phyloP scores from a whole-genome alignment of 2,888 invertebrate species.

The Lydus trimaculatus region DNA sequence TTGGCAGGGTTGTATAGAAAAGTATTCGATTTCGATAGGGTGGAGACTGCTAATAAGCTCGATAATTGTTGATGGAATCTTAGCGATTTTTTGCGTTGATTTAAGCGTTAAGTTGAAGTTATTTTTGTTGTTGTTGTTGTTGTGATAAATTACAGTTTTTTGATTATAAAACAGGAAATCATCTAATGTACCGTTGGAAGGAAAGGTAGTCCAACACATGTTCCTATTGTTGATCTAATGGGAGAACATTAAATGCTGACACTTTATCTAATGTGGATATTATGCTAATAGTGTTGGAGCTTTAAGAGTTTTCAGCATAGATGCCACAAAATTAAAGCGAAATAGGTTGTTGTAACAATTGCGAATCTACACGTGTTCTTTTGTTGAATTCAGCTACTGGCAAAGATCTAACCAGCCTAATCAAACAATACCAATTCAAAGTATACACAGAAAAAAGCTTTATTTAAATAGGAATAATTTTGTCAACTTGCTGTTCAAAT shows the following conservation, averaged over 20 bases:
- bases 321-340: neutral
- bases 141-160: neutral
- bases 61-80: neutral
- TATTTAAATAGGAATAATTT: neutral
- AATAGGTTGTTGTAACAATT: neutral
- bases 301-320: neutral
- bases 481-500: constrained; percentile 5
- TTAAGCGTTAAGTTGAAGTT: neutral
- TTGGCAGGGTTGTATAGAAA: neutral
- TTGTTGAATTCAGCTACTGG: neutral
- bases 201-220: constrained; percentile 28
- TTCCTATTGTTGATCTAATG: constrained; percentile 35
- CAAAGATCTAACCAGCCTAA: neutral
- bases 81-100: neutral
- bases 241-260: constrained; percentile 45
- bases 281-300: constrained; percentile 44
- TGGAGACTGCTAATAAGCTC: constrained; percentile 7
- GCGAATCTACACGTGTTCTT: constrained; percentile 4
- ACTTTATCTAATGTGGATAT: constrained; percentile 50
- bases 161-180: neutral
- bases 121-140: neutral
- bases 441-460: neutral
- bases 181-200: neutral
- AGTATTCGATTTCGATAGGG: constrained; percentile 8
- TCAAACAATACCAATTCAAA: neutral